A percentile compares a stretch with the other conserved stretches of the same genome.
These are phyloP conservation scores for Channa maculata DNA, from an alignment of 2,113 vertebrate species.

Conservation along the genomic window DNA sequence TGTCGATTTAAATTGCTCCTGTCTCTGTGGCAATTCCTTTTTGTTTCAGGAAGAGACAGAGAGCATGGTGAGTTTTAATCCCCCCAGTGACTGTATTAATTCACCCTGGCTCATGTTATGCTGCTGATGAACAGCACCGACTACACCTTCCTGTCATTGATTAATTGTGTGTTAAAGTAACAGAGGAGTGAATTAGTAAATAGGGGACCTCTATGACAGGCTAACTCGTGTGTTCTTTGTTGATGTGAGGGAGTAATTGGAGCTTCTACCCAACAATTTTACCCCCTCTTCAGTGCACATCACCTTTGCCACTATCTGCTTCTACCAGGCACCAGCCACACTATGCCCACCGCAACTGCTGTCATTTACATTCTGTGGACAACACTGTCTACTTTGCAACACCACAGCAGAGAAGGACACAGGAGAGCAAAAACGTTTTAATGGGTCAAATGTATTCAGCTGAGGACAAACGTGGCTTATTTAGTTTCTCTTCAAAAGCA, in stretches of 20 bases:
- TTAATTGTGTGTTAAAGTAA: conserved; percentile 83
- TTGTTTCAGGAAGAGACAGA: conserved; percentile 74
- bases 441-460: conserved; percentile 97
- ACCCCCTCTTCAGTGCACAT: conserved; percentile 34
- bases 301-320: conserved; percentile 70
- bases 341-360: conserved; percentile 69
- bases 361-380: conserved; percentile 90
- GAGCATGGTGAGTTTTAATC: conserved; percentile 70
- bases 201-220: conserved; percentile 65
- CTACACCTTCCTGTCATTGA: conserved; percentile 80
- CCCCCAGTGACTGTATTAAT: conserved; percentile 78
- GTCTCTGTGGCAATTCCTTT: conserved; percentile 77
- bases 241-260: conserved; percentile 64
- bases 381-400: conserved; percentile 80
- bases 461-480: conserved; percentile 97
- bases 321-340: conserved; percentile 70
- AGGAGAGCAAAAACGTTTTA: conserved; percentile 86
- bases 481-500: conserved; percentile 97
- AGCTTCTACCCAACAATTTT: conserved; percentile 55
- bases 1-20: conserved; percentile 80
- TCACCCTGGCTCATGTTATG: conserved; percentile 73
- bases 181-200: conserved; percentile 81
- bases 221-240: conserved; percentile 53
- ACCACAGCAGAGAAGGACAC: conserved; percentile 46
- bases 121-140: conserved; percentile 74